A percentile compares a stretch with the other conserved stretches of the same genome.
Conservation (phyloP, 1,140 invertebrate genomes). For the Cardiocondyla obscurior region DNA sequence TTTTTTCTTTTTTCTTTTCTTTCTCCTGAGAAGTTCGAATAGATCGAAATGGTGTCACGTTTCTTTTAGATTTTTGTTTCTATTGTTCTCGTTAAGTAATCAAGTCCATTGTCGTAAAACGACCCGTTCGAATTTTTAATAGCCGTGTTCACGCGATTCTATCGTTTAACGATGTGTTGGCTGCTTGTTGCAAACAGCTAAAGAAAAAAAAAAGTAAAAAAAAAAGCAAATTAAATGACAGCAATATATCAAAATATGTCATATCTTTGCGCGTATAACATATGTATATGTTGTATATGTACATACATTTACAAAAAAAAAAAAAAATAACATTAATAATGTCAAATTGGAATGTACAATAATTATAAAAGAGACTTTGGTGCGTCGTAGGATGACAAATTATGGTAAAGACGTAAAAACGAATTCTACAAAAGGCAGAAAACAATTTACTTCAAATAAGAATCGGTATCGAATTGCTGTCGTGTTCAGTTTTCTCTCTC, state of each 20-base stretch:
- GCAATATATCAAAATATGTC: background rate
- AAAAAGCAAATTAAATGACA: too few species aligned
- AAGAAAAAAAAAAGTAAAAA: background rate
- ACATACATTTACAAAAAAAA: background rate
- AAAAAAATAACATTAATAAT: background rate
- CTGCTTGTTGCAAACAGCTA: slow-evolving; percentile 45
- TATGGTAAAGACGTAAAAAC: background rate
- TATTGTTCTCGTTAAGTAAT: slow-evolving; percentile 42
- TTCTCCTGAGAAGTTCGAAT: slow-evolving; percentile 65
- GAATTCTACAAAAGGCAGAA: background rate
- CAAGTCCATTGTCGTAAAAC: background rate
- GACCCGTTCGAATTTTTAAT: slow-evolving; percentile 34
- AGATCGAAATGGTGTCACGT: slow-evolving; percentile 54
- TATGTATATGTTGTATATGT: background rate
- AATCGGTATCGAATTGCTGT: slow-evolving; percentile 8
- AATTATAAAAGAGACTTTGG: background rate
- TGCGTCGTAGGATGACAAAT: slow-evolving; percentile 17
- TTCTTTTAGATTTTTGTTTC: slow-evolving; percentile 47
- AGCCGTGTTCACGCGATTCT: slow-evolving; percentile 9
- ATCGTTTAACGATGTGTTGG: slow-evolving; percentile 20
- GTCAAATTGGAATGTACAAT: background rate
- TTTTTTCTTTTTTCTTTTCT: slow-evolving; percentile 55
- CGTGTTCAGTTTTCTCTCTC: background rate
- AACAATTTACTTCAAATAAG: slow-evolving; percentile 1
- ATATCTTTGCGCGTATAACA: background rate